Conservation (phyloP, 1,140 invertebrate genomes). For the Apis laboriosa region DNA sequence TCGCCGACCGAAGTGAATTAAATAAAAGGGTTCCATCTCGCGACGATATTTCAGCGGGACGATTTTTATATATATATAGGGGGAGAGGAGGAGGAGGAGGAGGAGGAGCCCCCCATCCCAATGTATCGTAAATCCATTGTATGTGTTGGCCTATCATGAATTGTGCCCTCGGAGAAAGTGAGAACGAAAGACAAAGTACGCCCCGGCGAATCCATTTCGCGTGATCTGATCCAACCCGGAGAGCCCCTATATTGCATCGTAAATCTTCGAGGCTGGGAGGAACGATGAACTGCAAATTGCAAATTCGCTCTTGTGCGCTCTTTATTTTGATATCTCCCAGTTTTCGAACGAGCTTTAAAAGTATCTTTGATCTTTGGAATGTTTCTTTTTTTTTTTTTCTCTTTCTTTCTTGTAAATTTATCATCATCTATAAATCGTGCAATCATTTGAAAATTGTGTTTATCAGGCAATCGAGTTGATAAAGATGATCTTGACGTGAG, state of each 20-base stretch:
- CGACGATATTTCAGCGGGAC: not conserved
- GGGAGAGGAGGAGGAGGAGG: no score
- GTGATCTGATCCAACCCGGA: conserved; percentile 31
- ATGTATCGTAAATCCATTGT: conserved; percentile 55
- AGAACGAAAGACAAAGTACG: conserved; percentile 57
- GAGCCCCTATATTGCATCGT: conserved; percentile 36
- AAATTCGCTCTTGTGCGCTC: not conserved
- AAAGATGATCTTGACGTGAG: no score
- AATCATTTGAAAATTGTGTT: no score
- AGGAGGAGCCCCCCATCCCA: no score
- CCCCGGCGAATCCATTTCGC: conserved; percentile 52
- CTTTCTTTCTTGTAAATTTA: no score
- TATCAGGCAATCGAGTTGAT: no score
- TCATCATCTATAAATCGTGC: no score
- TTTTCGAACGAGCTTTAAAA: no score
- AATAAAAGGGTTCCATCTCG: not conserved
- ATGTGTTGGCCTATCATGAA: conserved; percentile 55
- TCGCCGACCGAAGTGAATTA: not conserved
- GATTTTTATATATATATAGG: not conserved
- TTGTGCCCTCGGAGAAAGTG: conserved; percentile 41
- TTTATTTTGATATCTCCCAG: not conserved
- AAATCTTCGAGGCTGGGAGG: conserved; percentile 21
- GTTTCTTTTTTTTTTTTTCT: no score
- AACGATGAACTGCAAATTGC: conserved; percentile 43
- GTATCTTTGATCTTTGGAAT: no score